Percentiles rank a stretch among this genome's conserved stretches.
These are phyloP conservation scores for Propithecus perrieri DNA, from an alignment of 2,797 vertebrate genomes.

Conservation along the genomic window DNA sequence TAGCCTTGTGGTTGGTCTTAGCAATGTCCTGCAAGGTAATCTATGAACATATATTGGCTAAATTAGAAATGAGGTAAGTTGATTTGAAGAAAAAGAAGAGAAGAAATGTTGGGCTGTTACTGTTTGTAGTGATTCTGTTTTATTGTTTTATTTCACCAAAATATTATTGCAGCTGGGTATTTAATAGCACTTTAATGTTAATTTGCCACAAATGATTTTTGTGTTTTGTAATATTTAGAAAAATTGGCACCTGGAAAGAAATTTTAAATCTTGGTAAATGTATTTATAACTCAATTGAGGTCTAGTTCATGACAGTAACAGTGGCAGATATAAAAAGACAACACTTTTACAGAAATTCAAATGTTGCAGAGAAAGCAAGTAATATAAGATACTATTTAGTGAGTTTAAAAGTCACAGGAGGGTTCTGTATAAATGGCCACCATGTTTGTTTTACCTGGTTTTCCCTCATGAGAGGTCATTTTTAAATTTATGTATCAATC, in stretches of 20 bases:
- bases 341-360: not conserved
- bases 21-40: constrained; percentile 60
- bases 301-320: not conserved
- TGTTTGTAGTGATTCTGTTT: constrained; percentile 47
- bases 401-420: not conserved
- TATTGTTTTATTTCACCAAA: constrained; percentile 50
- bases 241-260: constrained; percentile 22
- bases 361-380: not conserved
- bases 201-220: constrained; percentile 48
- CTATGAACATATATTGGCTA: constrained; percentile 1
- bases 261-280: constrained; percentile 45
- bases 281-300: not conserved
- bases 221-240: not conserved
- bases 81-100: constrained; percentile 50
- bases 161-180: not conserved
- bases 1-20: constrained; percentile 43
- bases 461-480: not conserved
- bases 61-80: constrained; percentile 79
- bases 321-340: not conserved
- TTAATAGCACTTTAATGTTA: constrained; percentile 40
- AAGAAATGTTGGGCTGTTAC: not conserved
- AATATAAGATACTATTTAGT: not conserved
- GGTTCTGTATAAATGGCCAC: not conserved
- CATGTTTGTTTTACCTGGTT: constrained; percentile 15
- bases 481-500: not conserved